Evolutionary conservation across 2,797 vertebrate genomes (phyloP).

Genomic region (Chaunax sp.): DNA sequence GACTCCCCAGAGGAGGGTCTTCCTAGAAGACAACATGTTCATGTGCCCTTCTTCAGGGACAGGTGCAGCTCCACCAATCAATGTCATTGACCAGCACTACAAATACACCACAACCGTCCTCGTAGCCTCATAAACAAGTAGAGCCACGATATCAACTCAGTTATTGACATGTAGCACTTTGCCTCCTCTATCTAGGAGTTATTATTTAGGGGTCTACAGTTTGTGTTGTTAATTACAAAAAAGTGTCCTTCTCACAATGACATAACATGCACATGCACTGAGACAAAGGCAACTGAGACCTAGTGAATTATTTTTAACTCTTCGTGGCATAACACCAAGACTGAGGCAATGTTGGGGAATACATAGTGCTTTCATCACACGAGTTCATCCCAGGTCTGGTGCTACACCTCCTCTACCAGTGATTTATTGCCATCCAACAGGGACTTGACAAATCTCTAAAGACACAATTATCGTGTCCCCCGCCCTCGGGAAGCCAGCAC

Average conservation of each 20-base stretch:
- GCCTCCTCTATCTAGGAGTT: slow-evolving; percentile 14
- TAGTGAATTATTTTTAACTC: slow-evolving; percentile 27
- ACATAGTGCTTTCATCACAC: slow-evolving; percentile 51
- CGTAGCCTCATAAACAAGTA: slow-evolving; percentile 40
- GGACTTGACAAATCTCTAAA: slow-evolving; percentile 84
- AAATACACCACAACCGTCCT: slow-evolving; percentile 50
- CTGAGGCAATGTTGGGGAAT: slow-evolving; percentile 5
- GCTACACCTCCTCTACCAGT: slow-evolving; percentile 62
- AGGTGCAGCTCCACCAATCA: slow-evolving; percentile 62
- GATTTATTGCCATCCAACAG: slow-evolving; percentile 79
- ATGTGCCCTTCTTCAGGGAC: slow-evolving; percentile 62
- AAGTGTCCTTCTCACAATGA: slow-evolving; percentile 5
- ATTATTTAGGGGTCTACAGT: slow-evolving; percentile 30
- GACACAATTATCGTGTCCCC: slow-evolving; percentile 79
- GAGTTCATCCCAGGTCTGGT: slow-evolving; percentile 67
- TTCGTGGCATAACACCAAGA: slow-evolving; percentile 2
- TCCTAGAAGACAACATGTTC: slow-evolving; percentile 59
- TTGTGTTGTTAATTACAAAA: slow-evolving; percentile 20
- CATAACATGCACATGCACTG: not conserved
- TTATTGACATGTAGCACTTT: slow-evolving; percentile 24
- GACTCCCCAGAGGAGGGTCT: slow-evolving; percentile 61
- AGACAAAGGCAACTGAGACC: slow-evolving; percentile 16
- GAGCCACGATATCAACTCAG: slow-evolving; percentile 22
- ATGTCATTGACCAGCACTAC: slow-evolving; percentile 65
- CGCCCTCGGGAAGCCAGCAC: slow-evolving; percentile 64